A percentile compares a stretch with the other conserved stretches of the same genome.
These are phyloP conservation scores for Leptonema lineaticorne DNA, from an alignment of 1,140 invertebrate species.

Conservation along the genomic window DNA sequence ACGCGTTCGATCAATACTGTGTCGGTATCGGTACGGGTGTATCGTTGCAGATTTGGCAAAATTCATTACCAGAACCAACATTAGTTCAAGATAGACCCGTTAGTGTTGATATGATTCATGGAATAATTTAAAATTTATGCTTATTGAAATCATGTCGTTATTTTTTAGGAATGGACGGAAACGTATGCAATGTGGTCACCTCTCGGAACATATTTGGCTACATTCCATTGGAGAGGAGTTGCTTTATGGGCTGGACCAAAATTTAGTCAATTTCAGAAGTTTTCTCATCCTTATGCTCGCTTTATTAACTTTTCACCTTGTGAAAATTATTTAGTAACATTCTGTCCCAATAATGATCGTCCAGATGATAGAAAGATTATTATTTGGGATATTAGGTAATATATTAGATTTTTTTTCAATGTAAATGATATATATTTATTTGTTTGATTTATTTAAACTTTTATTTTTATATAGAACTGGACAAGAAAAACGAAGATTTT, in stretches of 20 bases:
- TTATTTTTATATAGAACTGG: conserved; percentile 65
- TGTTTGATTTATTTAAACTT: not conserved
- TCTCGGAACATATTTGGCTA: conserved; percentile 92
- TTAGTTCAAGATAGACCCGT: conserved; percentile 82
- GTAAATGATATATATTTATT: not conserved
- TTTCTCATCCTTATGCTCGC: conserved; percentile 87
- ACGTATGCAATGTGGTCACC: conserved; percentile 97
- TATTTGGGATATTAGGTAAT: conserved; percentile 88
- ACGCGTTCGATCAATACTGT: conserved; percentile 94
- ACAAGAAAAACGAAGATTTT: conserved; percentile 89
- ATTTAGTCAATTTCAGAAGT: conserved; percentile 89
- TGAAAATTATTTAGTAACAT: conserved; percentile 95
- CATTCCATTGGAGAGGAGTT: conserved; percentile 93
- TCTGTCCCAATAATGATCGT: conserved; percentile 74
- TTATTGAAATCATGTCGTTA: not conserved
- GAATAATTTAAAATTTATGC: not conserved
- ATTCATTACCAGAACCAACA: conserved; percentile 84
- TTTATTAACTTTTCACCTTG: conserved; percentile 97
- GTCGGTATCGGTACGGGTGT: conserved; percentile 81
- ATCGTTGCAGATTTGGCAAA: conserved; percentile 86
- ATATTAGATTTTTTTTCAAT: not conserved
- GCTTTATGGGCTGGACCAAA: conserved; percentile 95
- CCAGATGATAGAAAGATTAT: conserved; percentile 74
- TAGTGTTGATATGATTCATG: conserved; percentile 45
- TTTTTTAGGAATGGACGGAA: conserved; percentile 85